Percentiles rank a stretch among this genome's conserved stretches.
Conservation (phyloP, 92 coral and sea anemone genomes). For the Porites divaricata region DNA sequence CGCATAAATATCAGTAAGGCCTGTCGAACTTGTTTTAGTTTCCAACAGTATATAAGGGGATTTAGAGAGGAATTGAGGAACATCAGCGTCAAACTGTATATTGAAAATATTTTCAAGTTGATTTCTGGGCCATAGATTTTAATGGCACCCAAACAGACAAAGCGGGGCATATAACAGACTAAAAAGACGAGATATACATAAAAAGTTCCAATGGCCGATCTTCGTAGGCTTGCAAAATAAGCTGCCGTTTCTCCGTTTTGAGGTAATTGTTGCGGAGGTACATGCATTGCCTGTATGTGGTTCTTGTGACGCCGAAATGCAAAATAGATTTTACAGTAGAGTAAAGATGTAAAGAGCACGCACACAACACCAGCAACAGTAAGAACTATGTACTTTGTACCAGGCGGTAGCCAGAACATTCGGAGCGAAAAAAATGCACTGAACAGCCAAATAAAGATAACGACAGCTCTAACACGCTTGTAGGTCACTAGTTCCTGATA, state of each 20-base stretch:
- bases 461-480: conserved; percentile 1
- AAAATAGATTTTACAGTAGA: background rate
- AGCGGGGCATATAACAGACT: conserved; percentile 14
- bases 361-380: background rate
- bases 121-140: background rate
- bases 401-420: conserved; percentile 10
- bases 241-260: background rate
- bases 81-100: conserved; percentile 5
- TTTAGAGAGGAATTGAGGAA: conserved; percentile 21
- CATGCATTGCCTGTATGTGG: background rate
- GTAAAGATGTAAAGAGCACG: background rate
- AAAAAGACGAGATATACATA: conserved; percentile 23
- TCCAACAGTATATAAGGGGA: conserved; percentile 28
- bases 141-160: conserved; percentile 10
- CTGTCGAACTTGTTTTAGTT: conserved; percentile 13
- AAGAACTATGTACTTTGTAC: background rate
- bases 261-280: background rate
- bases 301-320: conserved; percentile 12
- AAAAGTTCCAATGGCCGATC: conserved; percentile 7
- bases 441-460: background rate
- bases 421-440: background rate
- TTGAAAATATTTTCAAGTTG: conserved; percentile 14
- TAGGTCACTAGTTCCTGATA: conserved; percentile 17
- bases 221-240: background rate
- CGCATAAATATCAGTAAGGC: background rate